Conservation (phyloP, 2,888 invertebrate species). For the Omphaloscelis lunosa region DNA sequence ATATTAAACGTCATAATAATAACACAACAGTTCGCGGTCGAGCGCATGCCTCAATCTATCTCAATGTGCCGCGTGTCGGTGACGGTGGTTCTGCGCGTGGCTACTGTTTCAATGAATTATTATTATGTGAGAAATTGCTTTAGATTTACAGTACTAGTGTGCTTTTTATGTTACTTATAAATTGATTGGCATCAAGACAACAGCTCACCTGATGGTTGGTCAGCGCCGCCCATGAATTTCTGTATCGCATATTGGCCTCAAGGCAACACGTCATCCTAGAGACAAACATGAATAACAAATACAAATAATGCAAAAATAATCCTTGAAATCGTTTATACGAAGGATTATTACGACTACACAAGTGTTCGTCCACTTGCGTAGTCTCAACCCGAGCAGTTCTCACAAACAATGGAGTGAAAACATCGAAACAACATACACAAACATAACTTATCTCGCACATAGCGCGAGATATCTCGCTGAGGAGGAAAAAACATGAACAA, state of each 20-base stretch:
- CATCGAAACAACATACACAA: slow-evolving; percentile 35
- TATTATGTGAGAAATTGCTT: not conserved
- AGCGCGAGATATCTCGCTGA: slow-evolving; percentile 25
- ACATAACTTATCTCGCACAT: slow-evolving; percentile 34
- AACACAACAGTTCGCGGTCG: not conserved
- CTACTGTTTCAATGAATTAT: not conserved
- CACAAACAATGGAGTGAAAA: slow-evolving; percentile 29
- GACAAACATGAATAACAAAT: not conserved
- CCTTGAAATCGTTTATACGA: not conserved
- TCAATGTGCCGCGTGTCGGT: not conserved
- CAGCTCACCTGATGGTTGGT: not conserved
- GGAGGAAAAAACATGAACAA: slow-evolving; percentile 34
- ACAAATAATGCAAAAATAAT: not conserved
- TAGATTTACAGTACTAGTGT: not conserved
- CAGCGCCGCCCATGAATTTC: not conserved
- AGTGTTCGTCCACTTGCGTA: not conserved
- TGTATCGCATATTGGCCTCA: not conserved
- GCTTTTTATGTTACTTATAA: no score
- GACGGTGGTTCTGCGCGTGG: not conserved
- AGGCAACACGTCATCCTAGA: no score
- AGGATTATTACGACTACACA: slow-evolving; percentile 1
- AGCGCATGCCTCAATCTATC: slow-evolving; percentile 7
- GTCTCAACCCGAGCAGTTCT: not conserved
- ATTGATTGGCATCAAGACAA: not conserved
- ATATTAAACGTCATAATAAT: not conserved